Conservation (phyloP, 2,113 vertebrate genomes). For the Perca fluviatilis region DNA sequence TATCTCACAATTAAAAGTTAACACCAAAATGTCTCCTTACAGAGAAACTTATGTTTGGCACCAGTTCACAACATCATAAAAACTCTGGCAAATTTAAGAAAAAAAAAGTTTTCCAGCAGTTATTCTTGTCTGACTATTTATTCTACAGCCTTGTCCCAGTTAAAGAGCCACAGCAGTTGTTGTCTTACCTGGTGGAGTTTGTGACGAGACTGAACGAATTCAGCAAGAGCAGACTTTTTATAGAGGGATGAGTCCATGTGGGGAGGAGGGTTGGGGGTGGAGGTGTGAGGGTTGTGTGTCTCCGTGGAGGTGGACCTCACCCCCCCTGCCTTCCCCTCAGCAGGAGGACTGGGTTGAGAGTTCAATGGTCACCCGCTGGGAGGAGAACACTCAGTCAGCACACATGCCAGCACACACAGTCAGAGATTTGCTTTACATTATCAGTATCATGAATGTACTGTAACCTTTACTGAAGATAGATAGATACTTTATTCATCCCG, state of each 20-base stretch:
- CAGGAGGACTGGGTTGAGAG: conserved; percentile 67
- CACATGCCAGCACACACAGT: conserved; percentile 5
- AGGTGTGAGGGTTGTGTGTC: conserved; percentile 67
- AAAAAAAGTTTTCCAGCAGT: not conserved
- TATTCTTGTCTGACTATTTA: not conserved
- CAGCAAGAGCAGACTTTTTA: conserved; percentile 73
- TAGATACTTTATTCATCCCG: too few relatives aligned
- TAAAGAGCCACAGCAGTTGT: not conserved
- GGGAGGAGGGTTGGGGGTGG: conserved; percentile 55
- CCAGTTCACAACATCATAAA: not conserved
- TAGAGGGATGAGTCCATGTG: conserved; percentile 61
- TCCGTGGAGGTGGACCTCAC: conserved; percentile 86
- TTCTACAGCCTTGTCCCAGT: conserved; percentile 13
- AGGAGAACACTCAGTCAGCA: conserved; percentile 59
- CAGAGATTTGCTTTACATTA: conserved; percentile 11
- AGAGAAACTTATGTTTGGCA: not conserved
- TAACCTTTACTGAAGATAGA: not conserved
- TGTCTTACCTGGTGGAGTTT: conserved; percentile 83
- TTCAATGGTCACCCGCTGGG: conserved; percentile 82
- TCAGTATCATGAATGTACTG: not conserved
- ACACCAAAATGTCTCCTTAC: not conserved
- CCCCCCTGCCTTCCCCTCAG: conserved; percentile 72
- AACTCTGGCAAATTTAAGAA: not conserved
- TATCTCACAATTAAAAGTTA: not conserved
- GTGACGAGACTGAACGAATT: conserved; percentile 77